These are phyloP conservation scores for Lordiphosa stackelbergi DNA, from an alignment of 1,140 invertebrate species.

Conservation along the genomic window DNA sequence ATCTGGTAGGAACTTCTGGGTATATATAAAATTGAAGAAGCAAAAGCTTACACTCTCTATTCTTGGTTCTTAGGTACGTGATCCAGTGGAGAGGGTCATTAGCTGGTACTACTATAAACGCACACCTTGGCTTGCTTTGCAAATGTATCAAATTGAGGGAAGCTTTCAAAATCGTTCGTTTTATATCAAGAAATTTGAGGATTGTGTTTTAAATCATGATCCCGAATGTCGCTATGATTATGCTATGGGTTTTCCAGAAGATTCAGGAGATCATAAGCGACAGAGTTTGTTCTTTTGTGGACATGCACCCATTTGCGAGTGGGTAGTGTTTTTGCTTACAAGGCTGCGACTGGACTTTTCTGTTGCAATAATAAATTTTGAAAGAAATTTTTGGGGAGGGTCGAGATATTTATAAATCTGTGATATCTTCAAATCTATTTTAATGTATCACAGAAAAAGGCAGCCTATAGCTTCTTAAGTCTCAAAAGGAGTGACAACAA, in stretches of 20 bases:
- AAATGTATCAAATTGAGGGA: conserved; percentile 80
- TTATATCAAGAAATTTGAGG: conserved; percentile 91
- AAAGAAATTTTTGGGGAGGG: too few relatives aligned
- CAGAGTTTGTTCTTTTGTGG: conserved; percentile 90
- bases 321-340: conserved; percentile 19
- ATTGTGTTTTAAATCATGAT: conserved; percentile 88
- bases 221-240: conserved; percentile 89
- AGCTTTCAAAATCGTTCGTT: conserved; percentile 87
- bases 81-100: conserved; percentile 91
- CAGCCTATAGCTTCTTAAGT: too few relatives aligned
- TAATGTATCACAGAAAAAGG: too few relatives aligned
- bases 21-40: too few relatives aligned
- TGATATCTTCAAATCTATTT: too few relatives aligned
- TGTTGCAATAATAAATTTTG: too few relatives aligned
- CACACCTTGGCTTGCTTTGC: conserved; percentile 83
- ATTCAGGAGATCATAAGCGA: conserved; percentile 85
- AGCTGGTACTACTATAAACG: conserved; percentile 90
- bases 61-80: conserved; percentile 77
- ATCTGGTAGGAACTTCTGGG: conserved; percentile 80
- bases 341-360: too few relatives aligned
- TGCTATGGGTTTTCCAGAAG: conserved; percentile 85
- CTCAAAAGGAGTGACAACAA: too few relatives aligned
- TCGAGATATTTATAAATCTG: too few relatives aligned
- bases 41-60: too few relatives aligned
- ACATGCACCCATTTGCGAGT: conserved; percentile 89